Evolutionary conservation across 2,888 invertebrate genomes (phyloP), one percentile per base, ranked within the genome.

Genomic region (Andrena minutula): DNA sequence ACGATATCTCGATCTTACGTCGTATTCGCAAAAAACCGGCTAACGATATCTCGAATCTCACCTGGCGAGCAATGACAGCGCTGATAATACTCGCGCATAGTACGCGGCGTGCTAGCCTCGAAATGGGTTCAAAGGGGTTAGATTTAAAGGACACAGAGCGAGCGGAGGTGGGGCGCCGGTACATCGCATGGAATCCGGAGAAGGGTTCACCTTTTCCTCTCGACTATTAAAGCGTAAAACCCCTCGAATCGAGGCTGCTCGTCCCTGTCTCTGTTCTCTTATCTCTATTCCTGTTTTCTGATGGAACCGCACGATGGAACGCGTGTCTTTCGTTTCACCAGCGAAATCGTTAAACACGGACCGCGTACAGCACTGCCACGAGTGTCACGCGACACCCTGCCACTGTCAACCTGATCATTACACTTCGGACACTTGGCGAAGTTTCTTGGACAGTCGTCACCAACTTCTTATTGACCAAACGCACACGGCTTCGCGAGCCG

Each of bases 121-220:
- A 63, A 56, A 61, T 41, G 56, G 49, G 63, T 79, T 16, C 47
- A 7, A 73, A 75, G 65, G 82, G 82, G 75, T 88, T 83, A 83
- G 79, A 82, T 77, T 77, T 64, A 75, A 77, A 68, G 70, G 74
- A 73, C 65, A 63, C 72, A 69, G 5, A 74, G 47, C 68, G 10
- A 49, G 32, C n/a, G 80, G 88, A 86, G 87, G 86, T 87, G 90
- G 89, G 88, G 87, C 89, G 83, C 86, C 88, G 89, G 89, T 77
- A 85, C 85, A 85, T 89, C 61, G 82, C 78, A 78, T 68, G 77
- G 75, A 73, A 79, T 77, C 64, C 75, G 49, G 49, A 70, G 76
- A 61, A 32, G 85, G 83, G 81, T 85, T 77, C 82, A 86, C 75
- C 83, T 85, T 85, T 79, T 64, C 65, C 69, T 56, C 41, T 58